Base-by-base conservation (phyloP, 1,140 invertebrate species). In the Pantala flavescens region DNA sequence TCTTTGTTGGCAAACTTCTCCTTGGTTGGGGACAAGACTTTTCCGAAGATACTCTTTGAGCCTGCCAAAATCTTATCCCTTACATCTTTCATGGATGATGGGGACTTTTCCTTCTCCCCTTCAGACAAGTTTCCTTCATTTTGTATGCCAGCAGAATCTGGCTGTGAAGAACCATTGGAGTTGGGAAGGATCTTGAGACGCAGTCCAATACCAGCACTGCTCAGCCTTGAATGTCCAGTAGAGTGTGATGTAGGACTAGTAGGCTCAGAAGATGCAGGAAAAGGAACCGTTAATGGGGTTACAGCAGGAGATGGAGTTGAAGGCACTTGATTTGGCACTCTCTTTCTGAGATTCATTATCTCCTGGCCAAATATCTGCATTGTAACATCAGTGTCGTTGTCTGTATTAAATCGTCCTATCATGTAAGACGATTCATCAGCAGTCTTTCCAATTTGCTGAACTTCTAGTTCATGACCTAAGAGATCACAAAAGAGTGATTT, bases 371-470 rank as follows among this genome's bases (percentile, higher is more conserved):
- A 90, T 75, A 92, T 84, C 80, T 92, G 89, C 55, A 89, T 88
- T 42, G 90, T 90, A 71, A 92, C 87, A 78, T 90, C 86, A n/a
- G 88, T 89, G 76, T 90, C 87, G 78, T 90, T 90, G 79, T 91
- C 89, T 0, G 91, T 90, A 78, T 90, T 92, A 79, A 91, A 90
- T 79, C 91, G 87, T 3, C 93, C 92, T 78, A 95, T 90, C 80
- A 92, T 91, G 80, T 95, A 95, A 23, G 91, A 93, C 21, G 92
- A 94, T 82, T 95, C 92, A 77, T 91, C 90, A 0, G 90, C 83
- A 0, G 91, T 93, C 80, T 89, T 86, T 24, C 91, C 90, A 82
- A 86, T 86, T 78, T 87, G 86, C 76, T 87, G 86, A 5, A 93
- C 91, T 86, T 96, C 93, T 74, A 97, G 82, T 81, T 95, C 91